Evolutionary conservation across 2,113 vertebrate genomes (phyloP).

Genomic region (Channa maculata): DNA sequence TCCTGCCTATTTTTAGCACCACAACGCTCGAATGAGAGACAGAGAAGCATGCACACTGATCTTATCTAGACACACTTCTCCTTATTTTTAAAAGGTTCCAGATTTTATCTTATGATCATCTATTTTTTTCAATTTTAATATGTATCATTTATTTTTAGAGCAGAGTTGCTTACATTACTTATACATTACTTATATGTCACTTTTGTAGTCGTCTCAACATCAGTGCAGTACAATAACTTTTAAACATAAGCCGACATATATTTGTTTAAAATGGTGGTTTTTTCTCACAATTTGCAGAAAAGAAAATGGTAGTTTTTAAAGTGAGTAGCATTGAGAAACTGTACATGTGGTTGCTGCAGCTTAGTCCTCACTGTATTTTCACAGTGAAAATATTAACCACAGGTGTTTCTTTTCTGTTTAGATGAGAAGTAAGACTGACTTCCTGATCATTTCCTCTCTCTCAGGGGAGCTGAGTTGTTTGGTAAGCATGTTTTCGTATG

Average conservation of each 20-base stretch:
- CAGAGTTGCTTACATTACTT: background rate
- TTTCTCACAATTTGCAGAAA: no score
- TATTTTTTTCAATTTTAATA: background rate
- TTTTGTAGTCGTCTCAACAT: no score
- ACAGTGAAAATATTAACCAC: slow-evolving; percentile 21
- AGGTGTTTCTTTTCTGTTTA: slow-evolving; percentile 62
- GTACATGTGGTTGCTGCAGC: background rate
- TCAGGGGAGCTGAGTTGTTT: slow-evolving; percentile 42
- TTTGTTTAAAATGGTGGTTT: no score
- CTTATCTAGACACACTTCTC: slow-evolving; percentile 44
- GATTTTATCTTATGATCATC: slow-evolving; percentile 31
- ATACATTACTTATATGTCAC: no score
- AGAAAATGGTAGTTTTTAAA: background rate
- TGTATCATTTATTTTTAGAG: slow-evolving; percentile 9
- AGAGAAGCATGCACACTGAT: slow-evolving; percentile 49
- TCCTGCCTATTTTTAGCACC: slow-evolving; percentile 76
- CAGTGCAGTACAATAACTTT: no score
- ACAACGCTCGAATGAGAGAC: slow-evolving; percentile 52
- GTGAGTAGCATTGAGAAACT: background rate
- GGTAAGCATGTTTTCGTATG: slow-evolving; percentile 22
- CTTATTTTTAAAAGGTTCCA: slow-evolving; percentile 13
- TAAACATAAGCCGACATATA: no score
- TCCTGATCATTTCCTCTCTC: slow-evolving; percentile 70
- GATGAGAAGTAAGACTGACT: slow-evolving; percentile 50
- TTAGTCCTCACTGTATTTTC: slow-evolving; percentile 1